Percentiles rank a stretch among this genome's conserved stretches.
Conservation (phyloP, 2,888 invertebrate genomes). For the Pyrrhosoma nymphula region DNA sequence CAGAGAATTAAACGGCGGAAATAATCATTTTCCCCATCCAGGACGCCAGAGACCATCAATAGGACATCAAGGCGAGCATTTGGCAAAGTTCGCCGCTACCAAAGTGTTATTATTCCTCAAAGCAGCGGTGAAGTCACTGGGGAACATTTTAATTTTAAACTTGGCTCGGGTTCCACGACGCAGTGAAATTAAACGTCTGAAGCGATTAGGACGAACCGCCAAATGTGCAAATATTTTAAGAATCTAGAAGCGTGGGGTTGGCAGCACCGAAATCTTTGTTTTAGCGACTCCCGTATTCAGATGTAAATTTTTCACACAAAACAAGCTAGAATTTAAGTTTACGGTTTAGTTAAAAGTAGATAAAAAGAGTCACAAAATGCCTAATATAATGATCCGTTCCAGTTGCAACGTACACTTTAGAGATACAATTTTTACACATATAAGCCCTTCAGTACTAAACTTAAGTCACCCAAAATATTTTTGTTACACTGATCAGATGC, state of each 20-base stretch:
- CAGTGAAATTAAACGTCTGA: slow-evolving; percentile 52
- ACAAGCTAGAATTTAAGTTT: too few relatives aligned
- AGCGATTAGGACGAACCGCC: slow-evolving; percentile 45
- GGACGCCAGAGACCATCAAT: background rate
- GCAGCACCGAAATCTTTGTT: slow-evolving; percentile 28
- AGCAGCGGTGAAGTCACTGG: slow-evolving; percentile 41
- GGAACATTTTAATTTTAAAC: slow-evolving; percentile 59
- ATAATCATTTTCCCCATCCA: background rate
- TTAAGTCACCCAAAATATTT: too few relatives aligned
- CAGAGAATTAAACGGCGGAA: background rate
- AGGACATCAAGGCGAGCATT: background rate
- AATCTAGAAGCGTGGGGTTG: slow-evolving; percentile 1
- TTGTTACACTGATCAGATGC: too few relatives aligned
- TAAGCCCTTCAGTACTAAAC: too few relatives aligned
- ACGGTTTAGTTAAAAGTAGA: too few relatives aligned
- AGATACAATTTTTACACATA: too few relatives aligned
- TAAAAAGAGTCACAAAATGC: too few relatives aligned
- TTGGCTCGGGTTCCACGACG: slow-evolving; percentile 47
- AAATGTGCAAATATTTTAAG: slow-evolving; percentile 66
- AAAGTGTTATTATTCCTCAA: slow-evolving; percentile 39
- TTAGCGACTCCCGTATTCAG: background rate
- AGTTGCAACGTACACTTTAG: too few relatives aligned
- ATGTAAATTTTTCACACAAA: background rate
- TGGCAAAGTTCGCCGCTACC: background rate
- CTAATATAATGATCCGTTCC: too few relatives aligned